Evolutionary conservation across 2,113 vertebrate species (phyloP).

Genomic region (Pterocles gutturalis): DNA sequence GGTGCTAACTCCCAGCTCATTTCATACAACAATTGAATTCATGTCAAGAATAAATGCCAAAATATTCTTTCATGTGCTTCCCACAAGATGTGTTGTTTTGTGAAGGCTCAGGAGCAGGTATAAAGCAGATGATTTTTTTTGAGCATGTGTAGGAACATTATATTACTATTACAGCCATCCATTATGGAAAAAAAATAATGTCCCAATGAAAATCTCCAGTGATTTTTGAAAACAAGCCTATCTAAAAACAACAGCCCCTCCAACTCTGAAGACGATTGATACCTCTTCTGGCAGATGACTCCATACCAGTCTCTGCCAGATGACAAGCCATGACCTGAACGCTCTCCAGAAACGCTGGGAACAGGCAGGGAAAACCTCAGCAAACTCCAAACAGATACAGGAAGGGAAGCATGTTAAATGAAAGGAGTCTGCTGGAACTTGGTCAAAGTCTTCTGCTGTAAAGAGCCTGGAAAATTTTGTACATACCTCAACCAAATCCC

Average conservation of each 20-base stretch:
- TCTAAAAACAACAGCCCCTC: not conserved
- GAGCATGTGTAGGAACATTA: not conserved
- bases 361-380: not conserved
- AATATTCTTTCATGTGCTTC: not conserved
- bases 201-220: not conserved
- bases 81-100: not conserved
- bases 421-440: not conserved
- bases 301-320: not conserved
- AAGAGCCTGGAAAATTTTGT: conserved; percentile 12
- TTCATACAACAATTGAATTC: not conserved
- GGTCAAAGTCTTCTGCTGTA: not conserved
- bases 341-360: not conserved
- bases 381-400: not conserved
- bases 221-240: not conserved
- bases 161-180: not conserved
- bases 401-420: not conserved
- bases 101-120: not conserved
- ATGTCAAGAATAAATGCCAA: not conserved
- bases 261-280: not conserved
- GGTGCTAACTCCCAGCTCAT: not conserved
- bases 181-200: not conserved
- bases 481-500: not conserved
- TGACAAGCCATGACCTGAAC: not conserved
- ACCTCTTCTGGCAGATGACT: not conserved
- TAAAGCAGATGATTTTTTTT: not conserved